These are phyloP conservation scores for Chouioia cunea DNA, from an alignment of 2,888 invertebrate genomes.

Conservation along the genomic window DNA sequence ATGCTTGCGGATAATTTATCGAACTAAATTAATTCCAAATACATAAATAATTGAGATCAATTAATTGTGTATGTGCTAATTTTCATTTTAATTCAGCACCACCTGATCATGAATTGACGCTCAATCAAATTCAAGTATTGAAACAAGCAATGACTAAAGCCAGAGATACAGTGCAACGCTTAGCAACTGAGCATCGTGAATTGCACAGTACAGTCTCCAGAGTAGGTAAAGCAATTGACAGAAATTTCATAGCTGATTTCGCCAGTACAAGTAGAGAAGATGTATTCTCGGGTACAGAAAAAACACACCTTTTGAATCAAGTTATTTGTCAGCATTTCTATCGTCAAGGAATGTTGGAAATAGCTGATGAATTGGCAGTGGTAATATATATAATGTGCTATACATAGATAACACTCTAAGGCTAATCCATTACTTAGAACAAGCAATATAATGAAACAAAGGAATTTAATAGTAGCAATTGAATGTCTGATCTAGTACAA, in stretches of 20 bases:
- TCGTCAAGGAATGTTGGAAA: conserved; percentile 93
- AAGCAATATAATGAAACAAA: no score
- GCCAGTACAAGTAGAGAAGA: conserved; percentile 89
- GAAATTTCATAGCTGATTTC: conserved; percentile 94
- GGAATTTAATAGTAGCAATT: no score
- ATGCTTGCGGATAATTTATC: no score
- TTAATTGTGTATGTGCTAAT: background rate
- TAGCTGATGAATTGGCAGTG: conserved; percentile 84
- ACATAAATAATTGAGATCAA: background rate
- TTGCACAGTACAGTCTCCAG: conserved; percentile 88
- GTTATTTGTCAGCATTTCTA: conserved; percentile 96
- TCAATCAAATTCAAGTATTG: conserved; percentile 79
- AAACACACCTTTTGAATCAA: conserved; percentile 81
- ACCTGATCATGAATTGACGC: conserved; percentile 76
- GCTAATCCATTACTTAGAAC: no score
- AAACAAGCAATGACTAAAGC: conserved; percentile 82
- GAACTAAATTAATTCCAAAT: background rate
- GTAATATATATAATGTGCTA: conserved; percentile 67
- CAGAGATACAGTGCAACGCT: conserved; percentile 84
- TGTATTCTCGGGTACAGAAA: conserved; percentile 80
- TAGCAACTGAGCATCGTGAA: conserved; percentile 88
- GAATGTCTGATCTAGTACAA: no score
- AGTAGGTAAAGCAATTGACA: conserved; percentile 96
- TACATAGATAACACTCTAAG: no score
- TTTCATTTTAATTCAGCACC: conserved; percentile 71